phyloP scores from a whole-genome alignment of 92 coral and sea anemone genomes.

The Palythoa grandiflora region DNA sequence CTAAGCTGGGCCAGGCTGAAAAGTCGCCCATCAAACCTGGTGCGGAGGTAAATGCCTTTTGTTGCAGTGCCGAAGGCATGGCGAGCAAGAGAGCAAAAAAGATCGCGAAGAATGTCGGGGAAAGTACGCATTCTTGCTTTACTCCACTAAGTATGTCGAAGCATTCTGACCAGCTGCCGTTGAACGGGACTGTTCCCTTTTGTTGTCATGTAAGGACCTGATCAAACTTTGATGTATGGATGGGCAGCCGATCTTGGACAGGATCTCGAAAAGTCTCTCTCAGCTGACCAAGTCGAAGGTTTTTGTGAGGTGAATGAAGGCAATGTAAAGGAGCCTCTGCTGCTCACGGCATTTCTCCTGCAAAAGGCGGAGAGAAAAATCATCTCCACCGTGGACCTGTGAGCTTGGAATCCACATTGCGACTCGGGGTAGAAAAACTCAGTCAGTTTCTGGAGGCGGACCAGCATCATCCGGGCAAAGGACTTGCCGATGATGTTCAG shows the following conservation, averaged over 20 bases:
- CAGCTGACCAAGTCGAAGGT: not conserved
- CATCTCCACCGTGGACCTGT: not conserved
- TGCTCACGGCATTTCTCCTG: not conserved
- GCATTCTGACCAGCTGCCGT: not conserved
- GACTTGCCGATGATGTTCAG: not conserved
- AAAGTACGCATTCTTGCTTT: not conserved
- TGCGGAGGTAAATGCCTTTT: too few species aligned
- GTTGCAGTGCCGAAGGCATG: too few species aligned
- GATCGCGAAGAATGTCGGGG: not conserved
- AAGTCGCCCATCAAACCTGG: too few species aligned
- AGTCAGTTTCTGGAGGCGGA: not conserved
- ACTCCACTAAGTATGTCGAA: not conserved
- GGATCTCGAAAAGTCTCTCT: constrained; percentile 17
- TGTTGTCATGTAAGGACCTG: not conserved
- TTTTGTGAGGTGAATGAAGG: not conserved
- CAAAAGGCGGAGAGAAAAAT: not conserved
- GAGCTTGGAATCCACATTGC: not conserved
- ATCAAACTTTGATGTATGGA: constrained; percentile 2
- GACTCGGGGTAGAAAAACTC: not conserved
- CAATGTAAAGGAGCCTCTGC: not conserved
- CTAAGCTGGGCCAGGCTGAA: too few species aligned
- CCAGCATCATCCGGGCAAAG: not conserved
- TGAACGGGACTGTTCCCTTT: not conserved
- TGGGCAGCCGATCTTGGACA: constrained; percentile 50
- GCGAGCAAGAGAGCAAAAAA: too few species aligned